phyloP scores from a whole-genome alignment of 2,888 invertebrate genomes.

The Pegoplata infirma region DNA sequence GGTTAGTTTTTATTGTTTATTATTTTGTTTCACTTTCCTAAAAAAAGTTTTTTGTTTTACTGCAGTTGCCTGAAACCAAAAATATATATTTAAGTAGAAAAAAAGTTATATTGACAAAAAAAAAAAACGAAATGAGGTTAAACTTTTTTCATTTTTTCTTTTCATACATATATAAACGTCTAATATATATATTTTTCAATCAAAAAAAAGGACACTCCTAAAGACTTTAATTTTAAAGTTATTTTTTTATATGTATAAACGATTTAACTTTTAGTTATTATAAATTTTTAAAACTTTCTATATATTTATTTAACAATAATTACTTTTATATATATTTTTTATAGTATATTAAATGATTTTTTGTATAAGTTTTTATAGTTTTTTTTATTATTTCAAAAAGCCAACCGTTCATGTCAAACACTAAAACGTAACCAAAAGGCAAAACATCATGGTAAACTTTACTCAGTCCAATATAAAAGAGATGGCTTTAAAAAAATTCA shows the following conservation, averaged over 20 bases:
- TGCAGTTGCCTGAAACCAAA: constrained; percentile 9
- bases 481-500: constrained; percentile 47
- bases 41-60: constrained; percentile 2
- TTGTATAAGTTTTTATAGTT: neutral
- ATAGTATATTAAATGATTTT: neutral
- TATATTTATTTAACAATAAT: neutral
- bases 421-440: constrained; percentile 53
- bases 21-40: neutral
- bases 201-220: constrained; percentile 28
- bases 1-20: neutral
- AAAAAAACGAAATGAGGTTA: constrained; percentile 61
- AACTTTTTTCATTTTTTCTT: constrained; percentile 35
- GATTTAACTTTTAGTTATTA: neutral
- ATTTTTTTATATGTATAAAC: neutral
- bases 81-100: constrained; percentile 8
- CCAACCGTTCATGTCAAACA: constrained; percentile 56
- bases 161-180: constrained; percentile 3
- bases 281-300: neutral
- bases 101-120: constrained; percentile 24
- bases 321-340: neutral
- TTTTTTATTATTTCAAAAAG: constrained; percentile 3
- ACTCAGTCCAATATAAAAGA: constrained; percentile 23
- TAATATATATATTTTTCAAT: constrained; percentile 17
- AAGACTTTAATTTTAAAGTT: neutral
- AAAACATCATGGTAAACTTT: constrained; percentile 40